A percentile compares a stretch with the other conserved stretches of the same genome.
Evolutionary conservation across 2,797 vertebrate genomes (phyloP).

Genomic region (Gymnocypris eckloni): DNA sequence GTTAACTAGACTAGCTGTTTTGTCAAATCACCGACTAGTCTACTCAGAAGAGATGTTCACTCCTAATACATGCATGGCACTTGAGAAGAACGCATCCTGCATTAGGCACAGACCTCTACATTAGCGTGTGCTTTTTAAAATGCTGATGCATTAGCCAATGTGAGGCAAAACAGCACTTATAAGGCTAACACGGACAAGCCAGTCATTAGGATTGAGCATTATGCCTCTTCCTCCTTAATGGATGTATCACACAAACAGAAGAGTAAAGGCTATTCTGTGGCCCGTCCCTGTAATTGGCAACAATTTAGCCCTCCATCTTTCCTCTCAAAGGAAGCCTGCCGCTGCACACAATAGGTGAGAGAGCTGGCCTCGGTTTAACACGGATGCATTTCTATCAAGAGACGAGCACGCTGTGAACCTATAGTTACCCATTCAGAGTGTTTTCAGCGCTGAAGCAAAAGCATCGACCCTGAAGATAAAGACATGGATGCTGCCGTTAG

Average conservation of each 20-base stretch:
- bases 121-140: constrained; percentile 53
- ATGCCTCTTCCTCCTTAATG: constrained; percentile 53
- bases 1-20: neutral
- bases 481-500: constrained; percentile 32
- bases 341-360: constrained; percentile 53
- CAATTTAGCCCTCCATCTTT: constrained; percentile 49
- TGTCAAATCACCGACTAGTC: neutral
- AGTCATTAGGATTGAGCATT: constrained; percentile 51
- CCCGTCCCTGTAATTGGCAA: constrained; percentile 47
- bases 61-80: neutral
- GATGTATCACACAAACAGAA: constrained; percentile 53
- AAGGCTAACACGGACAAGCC: constrained; percentile 39
- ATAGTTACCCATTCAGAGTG: constrained; percentile 44
- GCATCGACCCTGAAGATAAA: constrained; percentile 36
- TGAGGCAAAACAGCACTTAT: constrained; percentile 59
- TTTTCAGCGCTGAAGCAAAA: constrained; percentile 35
- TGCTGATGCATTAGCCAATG: constrained; percentile 51
- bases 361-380: constrained; percentile 54
- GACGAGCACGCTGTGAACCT: constrained; percentile 4
- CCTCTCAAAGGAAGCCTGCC: constrained; percentile 54
- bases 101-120: constrained; percentile 48
- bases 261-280: constrained; percentile 47
- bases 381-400: constrained; percentile 46
- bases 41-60: neutral
- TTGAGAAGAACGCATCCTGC: constrained; percentile 33